phyloP scores from a whole-genome alignment of 2,797 vertebrate species.

The Lepidocolaptes lacrymiger region DNA sequence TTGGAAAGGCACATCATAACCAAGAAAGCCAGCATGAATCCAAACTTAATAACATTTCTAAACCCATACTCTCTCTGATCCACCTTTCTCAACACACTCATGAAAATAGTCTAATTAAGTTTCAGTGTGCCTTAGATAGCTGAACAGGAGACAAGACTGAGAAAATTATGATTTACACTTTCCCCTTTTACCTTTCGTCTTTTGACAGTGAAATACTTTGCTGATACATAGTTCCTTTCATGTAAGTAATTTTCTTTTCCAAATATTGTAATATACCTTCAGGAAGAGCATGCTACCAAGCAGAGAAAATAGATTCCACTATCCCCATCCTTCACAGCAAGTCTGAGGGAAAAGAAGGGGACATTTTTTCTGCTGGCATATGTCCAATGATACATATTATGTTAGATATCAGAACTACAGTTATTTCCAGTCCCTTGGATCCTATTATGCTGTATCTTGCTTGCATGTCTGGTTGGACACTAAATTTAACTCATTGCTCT shows the following conservation, averaged over 20 bases:
- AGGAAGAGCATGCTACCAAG: neutral
- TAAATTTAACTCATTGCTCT: neutral
- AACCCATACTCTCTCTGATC: neutral
- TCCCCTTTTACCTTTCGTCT: neutral
- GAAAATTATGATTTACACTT: neutral
- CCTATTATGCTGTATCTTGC: neutral
- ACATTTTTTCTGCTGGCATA: neutral
- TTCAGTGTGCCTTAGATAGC: neutral
- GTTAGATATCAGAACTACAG: neutral
- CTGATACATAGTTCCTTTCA: neutral
- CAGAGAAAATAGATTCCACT: neutral
- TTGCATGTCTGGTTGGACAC: accelerated
- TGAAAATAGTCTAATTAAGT: slow-evolving; percentile 48
- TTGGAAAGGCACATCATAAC: slow-evolving; percentile 13
- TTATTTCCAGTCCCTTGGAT: neutral
- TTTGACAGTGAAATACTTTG: neutral
- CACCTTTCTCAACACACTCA: neutral
- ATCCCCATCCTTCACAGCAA: neutral
- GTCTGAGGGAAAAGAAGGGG: neutral
- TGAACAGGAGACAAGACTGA: neutral
- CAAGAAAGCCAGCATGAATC: slow-evolving; percentile 35
- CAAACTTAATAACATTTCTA: slow-evolving; percentile 53
- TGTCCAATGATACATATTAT: neutral
- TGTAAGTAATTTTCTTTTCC: neutral
- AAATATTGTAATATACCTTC: neutral